Base-by-base conservation (phyloP, 1,140 invertebrate genomes). In the Caenorhabditis brenneri region DNA sequence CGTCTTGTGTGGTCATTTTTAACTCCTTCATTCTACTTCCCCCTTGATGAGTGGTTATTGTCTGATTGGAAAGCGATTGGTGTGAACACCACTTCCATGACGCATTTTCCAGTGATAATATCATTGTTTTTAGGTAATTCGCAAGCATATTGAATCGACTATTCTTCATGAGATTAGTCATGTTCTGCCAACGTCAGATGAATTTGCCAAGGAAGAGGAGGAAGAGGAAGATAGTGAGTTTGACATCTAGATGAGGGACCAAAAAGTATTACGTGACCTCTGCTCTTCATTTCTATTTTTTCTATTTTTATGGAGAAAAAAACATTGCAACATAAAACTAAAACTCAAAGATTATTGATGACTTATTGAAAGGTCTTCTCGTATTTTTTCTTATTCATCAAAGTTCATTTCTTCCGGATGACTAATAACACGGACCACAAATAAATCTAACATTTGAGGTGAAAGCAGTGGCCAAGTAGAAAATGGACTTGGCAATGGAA, bases 111-210 rank as follows among this genome's bases (percentile, higher is more conserved):
- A 27, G 29, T 12, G 36, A 46, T 74, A 74, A 80, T 31, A 53
- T 19, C 12, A 12, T 53, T 80, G 27, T 55, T 83, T 90, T 80
- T 65, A 90, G 90, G 89, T 90, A 15, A 90, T 90, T 79, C 80
- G 90, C 29, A 91, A 90, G 51, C 89, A 90, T 79, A 90, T 90
- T 74, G 89, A 90, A 80, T 91, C 90, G n/a, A 90, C 89, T 22
- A 90, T 90, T 79, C 84, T 90, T 24, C 89, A 90, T 86, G 89
- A 90, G 85, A 90, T 90, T 58, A 90, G 89, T 81, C 89, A 90
- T 79, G 90, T 90, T 16, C 82, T 90, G 39, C 89, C 89, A 16
- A 90, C 89, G 22, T 90, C 89, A 12, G 89, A 90, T 79, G 89
- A 90, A 79, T 90, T 90, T 82, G 89, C 89, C 22, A 90, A 91